These are phyloP conservation scores for Mustelus asterias DNA, from an alignment of 2,113 vertebrate genomes.

Conservation along the genomic window DNA sequence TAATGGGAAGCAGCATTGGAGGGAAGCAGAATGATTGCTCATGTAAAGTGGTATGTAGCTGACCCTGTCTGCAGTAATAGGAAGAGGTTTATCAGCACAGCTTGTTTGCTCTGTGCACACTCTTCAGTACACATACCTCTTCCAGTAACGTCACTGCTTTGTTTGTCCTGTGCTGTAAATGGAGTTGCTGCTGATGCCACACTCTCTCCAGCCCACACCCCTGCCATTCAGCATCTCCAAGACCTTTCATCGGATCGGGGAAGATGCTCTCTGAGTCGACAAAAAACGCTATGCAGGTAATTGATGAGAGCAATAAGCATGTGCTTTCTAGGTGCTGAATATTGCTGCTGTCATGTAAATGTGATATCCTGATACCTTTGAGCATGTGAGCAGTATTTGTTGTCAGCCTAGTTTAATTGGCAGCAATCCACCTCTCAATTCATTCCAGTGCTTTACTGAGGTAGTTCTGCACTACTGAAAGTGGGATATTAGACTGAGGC, in stretches of 20 bases:
- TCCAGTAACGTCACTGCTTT: constrained; percentile 8
- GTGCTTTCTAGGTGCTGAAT: not conserved
- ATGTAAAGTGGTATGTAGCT: not conserved
- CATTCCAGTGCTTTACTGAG: not conserved
- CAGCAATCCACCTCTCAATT: not conserved
- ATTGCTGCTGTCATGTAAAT: not conserved
- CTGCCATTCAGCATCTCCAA: too few relatives aligned
- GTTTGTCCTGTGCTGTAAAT: constrained; percentile 19
- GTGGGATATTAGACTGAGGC: not conserved
- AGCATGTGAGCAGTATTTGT: not conserved
- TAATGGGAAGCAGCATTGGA: not conserved
- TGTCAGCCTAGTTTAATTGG: not conserved
- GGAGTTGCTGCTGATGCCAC: not conserved
- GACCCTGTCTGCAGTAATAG: not conserved
- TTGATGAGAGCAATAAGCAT: not conserved
- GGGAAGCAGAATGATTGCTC: not conserved
- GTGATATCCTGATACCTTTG: not conserved
- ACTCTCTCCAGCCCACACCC: too few relatives aligned
- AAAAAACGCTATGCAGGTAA: not conserved
- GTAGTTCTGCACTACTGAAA: too few relatives aligned
- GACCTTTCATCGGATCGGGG: not conserved
- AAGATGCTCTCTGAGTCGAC: constrained; percentile 6
- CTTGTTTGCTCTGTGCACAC: not conserved
- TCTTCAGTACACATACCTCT: not conserved
- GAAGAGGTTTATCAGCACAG: not conserved